phyloP scores from a whole-genome alignment of 2,888 invertebrate species.

The Caenorhabditis sp. region DNA sequence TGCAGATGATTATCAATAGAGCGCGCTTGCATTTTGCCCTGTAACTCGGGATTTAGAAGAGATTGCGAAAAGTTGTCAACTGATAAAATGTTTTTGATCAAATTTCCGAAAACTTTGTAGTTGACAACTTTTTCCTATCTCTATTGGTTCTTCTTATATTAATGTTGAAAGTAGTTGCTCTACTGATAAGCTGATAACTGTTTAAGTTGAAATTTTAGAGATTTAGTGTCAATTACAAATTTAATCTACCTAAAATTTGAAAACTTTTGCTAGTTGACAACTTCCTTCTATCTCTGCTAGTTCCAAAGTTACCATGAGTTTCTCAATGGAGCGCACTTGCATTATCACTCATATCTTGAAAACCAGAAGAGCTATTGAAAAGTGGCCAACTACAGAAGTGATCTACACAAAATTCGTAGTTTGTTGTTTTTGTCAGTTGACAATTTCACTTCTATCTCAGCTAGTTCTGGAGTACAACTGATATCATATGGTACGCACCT shows the following conservation, averaged over 20 bases:
- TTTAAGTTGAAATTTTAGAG: neutral
- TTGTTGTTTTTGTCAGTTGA: neutral
- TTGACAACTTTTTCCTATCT: slow-evolving; percentile 16
- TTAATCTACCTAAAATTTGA: neutral
- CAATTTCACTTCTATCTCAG: neutral
- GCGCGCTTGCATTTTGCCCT: neutral
- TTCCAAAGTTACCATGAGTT: neutral
- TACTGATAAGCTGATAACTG: neutral
- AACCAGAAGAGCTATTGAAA: neutral
- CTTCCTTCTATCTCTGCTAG: neutral
- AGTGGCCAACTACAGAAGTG: neutral
- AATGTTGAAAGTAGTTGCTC: too few relatives aligned
- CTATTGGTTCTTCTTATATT: too few relatives aligned
- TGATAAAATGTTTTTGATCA: too few relatives aligned
- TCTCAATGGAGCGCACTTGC: neutral
- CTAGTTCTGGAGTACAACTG: neutral
- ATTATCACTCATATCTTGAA: neutral
- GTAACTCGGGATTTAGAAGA: too few relatives aligned
- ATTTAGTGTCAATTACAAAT: neutral
- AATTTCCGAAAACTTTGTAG: neutral
- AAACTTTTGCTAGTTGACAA: neutral
- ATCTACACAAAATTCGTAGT: neutral
- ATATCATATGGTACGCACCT: neutral
- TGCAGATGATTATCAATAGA: neutral
- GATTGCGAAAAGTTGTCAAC: too few relatives aligned